phyloP scores from a whole-genome alignment of 2,113 vertebrate species.

The Montifringilla adamsi region DNA sequence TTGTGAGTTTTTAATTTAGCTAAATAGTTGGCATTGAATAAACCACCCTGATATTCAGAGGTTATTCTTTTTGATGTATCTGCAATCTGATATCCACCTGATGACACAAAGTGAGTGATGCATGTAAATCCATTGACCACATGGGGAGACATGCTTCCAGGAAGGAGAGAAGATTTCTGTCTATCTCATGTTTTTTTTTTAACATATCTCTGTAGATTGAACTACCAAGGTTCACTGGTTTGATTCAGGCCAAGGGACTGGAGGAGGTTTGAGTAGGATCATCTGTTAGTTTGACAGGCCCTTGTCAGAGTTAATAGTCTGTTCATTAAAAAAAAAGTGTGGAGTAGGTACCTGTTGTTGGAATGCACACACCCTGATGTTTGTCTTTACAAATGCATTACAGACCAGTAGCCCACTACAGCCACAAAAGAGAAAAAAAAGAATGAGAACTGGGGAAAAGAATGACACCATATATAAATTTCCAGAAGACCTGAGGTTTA shows the following conservation, averaged over 20 bases:
- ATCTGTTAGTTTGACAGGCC: neutral
- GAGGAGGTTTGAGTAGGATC: neutral
- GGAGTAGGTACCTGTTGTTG: neutral
- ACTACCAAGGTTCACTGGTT: neutral
- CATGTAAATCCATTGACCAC: neutral
- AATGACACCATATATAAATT: neutral
- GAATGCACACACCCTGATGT: neutral
- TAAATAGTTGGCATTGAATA: neutral
- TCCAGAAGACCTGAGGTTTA: neutral
- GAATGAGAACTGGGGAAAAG: neutral
- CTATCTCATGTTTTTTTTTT: fast-evolving
- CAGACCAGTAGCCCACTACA: neutral
- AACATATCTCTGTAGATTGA: neutral
- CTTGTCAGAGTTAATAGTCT: neutral
- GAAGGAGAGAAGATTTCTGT: neutral
- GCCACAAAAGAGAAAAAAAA: neutral
- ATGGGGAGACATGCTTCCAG: neutral
- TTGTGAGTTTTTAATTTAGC: neutral
- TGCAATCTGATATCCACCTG: neutral
- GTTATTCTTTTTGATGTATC: neutral
- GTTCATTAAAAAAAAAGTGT: neutral
- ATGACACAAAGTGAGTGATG: neutral
- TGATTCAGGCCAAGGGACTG: neutral
- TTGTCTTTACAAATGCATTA: neutral
- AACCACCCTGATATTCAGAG: neutral